Evolutionary conservation across 1,140 invertebrate genomes (phyloP).

Genomic region (Hypothenemus hampei): DNA sequence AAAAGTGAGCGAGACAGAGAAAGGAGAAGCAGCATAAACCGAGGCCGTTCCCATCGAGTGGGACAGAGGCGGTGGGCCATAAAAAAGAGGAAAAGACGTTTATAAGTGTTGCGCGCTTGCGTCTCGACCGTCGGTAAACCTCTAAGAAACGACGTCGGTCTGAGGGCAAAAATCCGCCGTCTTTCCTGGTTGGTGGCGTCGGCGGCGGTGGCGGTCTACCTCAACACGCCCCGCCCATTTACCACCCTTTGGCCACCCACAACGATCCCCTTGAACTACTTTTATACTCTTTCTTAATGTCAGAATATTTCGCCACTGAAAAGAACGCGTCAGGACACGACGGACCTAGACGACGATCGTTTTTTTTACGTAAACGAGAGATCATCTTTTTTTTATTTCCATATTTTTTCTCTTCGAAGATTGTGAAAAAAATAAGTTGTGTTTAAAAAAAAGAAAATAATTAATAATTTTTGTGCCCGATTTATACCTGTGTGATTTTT

Average conservation of each 20-base stretch:
- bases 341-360: no score
- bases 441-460: no score
- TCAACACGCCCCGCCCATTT: constrained; percentile 46
- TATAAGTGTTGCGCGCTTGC: constrained; percentile 44
- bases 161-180: constrained; percentile 48
- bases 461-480: no score
- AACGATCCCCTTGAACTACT: constrained; percentile 39
- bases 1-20: constrained; percentile 18
- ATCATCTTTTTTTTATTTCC: no score
- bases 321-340: constrained; percentile 37
- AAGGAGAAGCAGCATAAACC: no score
- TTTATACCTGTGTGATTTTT: no score
- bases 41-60: neutral
- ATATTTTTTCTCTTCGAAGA: no score
- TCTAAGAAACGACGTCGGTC: constrained; percentile 48
- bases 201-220: constrained; percentile 46
- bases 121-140: constrained; percentile 45
- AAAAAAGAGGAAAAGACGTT: constrained; percentile 45
- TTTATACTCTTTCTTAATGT: constrained; percentile 48
- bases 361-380: no score
- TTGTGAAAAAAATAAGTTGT: no score
- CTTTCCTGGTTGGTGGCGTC: constrained; percentile 48
- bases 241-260: constrained; percentile 36
- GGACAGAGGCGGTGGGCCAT: constrained; percentile 16
- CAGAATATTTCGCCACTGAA: constrained; percentile 44